A percentile compares a stretch with the other conserved stretches of the same genome.
Conservation (phyloP, 2,113 vertebrate species). For the Leuciscus idus region DNA sequence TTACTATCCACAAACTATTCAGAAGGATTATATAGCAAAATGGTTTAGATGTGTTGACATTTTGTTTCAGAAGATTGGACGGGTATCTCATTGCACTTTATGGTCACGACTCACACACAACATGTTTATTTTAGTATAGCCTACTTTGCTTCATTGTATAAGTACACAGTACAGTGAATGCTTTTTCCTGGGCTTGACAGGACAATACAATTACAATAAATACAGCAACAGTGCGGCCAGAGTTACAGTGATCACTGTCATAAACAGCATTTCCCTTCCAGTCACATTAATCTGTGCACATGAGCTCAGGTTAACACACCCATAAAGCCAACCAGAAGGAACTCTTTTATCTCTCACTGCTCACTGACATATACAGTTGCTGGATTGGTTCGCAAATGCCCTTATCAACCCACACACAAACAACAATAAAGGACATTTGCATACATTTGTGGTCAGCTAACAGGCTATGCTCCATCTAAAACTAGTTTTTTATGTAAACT, state of each 20-base stretch:
- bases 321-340: neutral
- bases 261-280: slow-evolving; percentile 26
- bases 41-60: neutral
- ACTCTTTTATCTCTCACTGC: neutral
- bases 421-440: neutral
- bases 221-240: neutral
- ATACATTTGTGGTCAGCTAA: neutral
- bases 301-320: slow-evolving; percentile 26
- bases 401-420: neutral
- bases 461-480: neutral
- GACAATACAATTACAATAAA: neutral
- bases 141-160: neutral
- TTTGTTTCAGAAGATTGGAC: neutral
- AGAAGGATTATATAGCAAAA: too few species aligned
- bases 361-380: neutral
- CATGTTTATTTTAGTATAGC: neutral
- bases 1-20: neutral
- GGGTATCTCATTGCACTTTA: neutral
- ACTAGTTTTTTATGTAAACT: too few species aligned
- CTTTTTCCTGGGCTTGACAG: neutral
- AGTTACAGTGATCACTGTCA: neutral
- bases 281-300: slow-evolving; percentile 9
- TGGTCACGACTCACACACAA: neutral
- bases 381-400: neutral
- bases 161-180: neutral